Base-by-base conservation (phyloP, 2,888 invertebrate genomes). In the Alcis repandata region DNA sequence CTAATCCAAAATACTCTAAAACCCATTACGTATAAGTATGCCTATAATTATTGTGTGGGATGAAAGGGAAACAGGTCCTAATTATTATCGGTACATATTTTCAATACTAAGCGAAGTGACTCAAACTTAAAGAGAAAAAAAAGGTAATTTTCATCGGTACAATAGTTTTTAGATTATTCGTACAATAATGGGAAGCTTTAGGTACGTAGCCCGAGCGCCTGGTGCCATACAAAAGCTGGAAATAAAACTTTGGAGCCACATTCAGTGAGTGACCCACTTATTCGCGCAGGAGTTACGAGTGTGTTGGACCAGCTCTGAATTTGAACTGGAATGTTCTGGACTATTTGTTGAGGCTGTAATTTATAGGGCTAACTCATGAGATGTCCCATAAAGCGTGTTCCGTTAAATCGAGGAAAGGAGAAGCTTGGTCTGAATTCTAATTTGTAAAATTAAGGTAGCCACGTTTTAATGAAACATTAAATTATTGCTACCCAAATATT, bases 311-410 rank as follows among this genome's bases (percentile, higher is more conserved):
- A 52, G 46, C 65, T 52, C 60, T 52, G 60, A 66, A 61, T 66
- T 57, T 60, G 57, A 52, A 60, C 57, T 53, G 57, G 65, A 66
- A 66, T 66, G 56, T 56, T 61, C 51, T 57, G 60, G 45, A 66
- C 60, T 59, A 59, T 64, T 64, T 56, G 57, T 53, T 40, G 46
- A 58, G 57, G 11, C 52, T 51, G 57, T 52, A 58, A 60, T 61
- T 66, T 61, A 66, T 57, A 57, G 60, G 48, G 17, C 52, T 46
- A 52, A 46, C 49, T 53, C 59, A 59, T 56, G 51, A 48, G 43
- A 52, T 53, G 58, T 52, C 48, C 40, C 22, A 60, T 61, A 53
- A 56, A 52, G 22, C 45, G 7, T 27, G 45, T 6, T 20, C 45
- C 48, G 40, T 57, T 1, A 43, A 56, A 56, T 41, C 33, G 33